These are phyloP conservation scores for Crotophaga sulcirostris DNA, from an alignment of 2,113 vertebrate genomes.

Conservation along the genomic window DNA sequence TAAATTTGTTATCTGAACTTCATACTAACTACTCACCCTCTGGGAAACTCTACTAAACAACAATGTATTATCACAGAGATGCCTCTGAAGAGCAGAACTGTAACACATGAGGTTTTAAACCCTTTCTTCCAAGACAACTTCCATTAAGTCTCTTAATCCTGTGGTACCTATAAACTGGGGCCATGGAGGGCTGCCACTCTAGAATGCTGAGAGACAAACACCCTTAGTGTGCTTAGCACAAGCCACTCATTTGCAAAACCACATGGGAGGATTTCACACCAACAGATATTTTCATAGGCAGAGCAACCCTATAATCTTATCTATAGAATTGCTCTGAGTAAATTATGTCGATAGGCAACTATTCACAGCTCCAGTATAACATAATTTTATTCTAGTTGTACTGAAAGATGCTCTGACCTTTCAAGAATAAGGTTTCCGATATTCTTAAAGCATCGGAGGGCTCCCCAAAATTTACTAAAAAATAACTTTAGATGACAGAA, in stretches of 20 bases:
- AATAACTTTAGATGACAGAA: neutral
- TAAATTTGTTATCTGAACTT: neutral
- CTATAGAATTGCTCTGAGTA: neutral
- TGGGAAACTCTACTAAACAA: neutral
- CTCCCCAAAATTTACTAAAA: neutral
- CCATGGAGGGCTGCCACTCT: neutral
- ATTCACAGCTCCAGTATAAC: neutral
- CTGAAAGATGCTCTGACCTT: neutral
- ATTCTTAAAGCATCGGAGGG: neutral
- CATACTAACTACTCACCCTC: neutral
- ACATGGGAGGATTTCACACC: neutral
- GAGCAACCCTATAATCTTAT: neutral
- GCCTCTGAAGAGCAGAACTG: neutral
- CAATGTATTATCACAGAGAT: neutral
- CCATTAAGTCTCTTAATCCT: neutral
- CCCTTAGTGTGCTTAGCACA: neutral
- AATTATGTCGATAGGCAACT: neutral
- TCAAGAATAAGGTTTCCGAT: neutral
- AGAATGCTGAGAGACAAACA: neutral
- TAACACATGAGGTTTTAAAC: neutral
- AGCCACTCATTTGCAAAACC: constrained; percentile 1
- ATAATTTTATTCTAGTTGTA: neutral
- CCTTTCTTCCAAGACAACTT: neutral
- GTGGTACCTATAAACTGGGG: neutral
- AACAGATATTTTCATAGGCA: neutral